phyloP scores from a whole-genome alignment of 2,797 vertebrate genomes.

The Spheniscus humboldti region DNA sequence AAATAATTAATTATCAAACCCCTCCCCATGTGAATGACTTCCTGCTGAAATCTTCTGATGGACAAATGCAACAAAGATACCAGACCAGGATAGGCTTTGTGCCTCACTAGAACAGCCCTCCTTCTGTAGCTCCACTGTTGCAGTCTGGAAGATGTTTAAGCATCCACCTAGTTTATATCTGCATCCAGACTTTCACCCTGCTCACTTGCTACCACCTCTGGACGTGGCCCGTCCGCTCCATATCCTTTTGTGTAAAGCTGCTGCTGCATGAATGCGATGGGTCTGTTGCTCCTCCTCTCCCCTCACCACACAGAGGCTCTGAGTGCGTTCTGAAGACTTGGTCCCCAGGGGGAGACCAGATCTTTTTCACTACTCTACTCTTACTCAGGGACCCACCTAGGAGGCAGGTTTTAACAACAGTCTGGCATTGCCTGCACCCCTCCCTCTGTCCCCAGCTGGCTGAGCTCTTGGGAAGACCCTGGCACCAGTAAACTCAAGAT shows the following conservation, averaged over 20 bases:
- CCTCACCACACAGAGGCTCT: not conserved
- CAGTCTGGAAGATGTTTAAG: not conserved
- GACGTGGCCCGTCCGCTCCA: rapidly evolving
- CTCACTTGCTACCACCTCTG: not conserved
- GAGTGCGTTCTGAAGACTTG: not conserved
- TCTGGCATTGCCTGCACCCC: not conserved
- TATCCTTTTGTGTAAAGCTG: not conserved
- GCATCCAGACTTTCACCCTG: not conserved
- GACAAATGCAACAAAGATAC: not conserved
- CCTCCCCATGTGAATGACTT: not conserved
- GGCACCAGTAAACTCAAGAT: not conserved
- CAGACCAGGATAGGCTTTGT: not conserved
- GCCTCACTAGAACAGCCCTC: not conserved
- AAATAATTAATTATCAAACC: not conserved
- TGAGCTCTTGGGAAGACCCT: not conserved
- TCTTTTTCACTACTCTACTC: not conserved
- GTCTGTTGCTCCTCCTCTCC: not conserved
- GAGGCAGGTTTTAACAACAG: not conserved
- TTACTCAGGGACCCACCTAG: not conserved
- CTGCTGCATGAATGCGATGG: rapidly evolving
- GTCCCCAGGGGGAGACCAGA: not conserved
- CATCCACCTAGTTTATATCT: not conserved
- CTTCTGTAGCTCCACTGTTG: not conserved
- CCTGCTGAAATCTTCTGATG: not conserved
- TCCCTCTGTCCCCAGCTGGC: not conserved